Percentiles rank a stretch among this genome's conserved stretches.
These are phyloP conservation scores for Pangasius djambal DNA, from an alignment of 2,797 vertebrate genomes.

Conservation along the genomic window DNA sequence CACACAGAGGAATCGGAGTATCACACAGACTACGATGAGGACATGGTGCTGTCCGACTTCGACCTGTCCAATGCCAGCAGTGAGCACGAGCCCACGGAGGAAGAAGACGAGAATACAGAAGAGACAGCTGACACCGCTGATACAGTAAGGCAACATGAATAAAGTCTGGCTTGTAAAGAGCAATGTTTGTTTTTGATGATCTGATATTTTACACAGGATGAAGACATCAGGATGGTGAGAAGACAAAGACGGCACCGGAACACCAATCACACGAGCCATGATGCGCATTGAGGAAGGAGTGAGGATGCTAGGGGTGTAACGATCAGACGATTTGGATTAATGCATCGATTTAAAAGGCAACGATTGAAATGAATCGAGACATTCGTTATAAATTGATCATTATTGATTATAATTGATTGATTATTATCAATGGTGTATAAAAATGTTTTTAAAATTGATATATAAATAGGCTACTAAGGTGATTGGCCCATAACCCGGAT, in stretches of 20 bases:
- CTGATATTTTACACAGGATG: conserved; percentile 43
- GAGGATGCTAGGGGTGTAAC: background rate
- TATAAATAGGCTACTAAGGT: background rate
- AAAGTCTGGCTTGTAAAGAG: background rate
- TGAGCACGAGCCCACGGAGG: conserved; percentile 65
- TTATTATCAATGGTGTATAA: background rate
- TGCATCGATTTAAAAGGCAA: background rate
- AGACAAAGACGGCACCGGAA: conserved; percentile 28
- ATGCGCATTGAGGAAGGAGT: conserved; percentile 18
- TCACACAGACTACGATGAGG: conserved; percentile 90
- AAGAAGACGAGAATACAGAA: conserved; percentile 67
- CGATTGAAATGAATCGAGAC: background rate
- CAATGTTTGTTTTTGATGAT: background rate
- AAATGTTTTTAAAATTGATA: background rate
- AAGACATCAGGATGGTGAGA: conserved; percentile 43
- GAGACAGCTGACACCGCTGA: conserved; percentile 74
- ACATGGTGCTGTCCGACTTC: conserved; percentile 77
- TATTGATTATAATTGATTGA: background rate
- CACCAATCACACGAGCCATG: conserved; percentile 18
- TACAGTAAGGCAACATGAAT: conserved; percentile 69
- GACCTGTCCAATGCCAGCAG: conserved; percentile 66
- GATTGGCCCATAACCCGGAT: background rate
- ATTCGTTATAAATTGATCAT: background rate
- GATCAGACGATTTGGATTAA: background rate
- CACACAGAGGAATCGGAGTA: conserved; percentile 87